Percentiles rank a stretch among this genome's conserved stretches.
phyloP scores from a whole-genome alignment of 2,113 vertebrate species.

The Bujurquina vittata region DNA sequence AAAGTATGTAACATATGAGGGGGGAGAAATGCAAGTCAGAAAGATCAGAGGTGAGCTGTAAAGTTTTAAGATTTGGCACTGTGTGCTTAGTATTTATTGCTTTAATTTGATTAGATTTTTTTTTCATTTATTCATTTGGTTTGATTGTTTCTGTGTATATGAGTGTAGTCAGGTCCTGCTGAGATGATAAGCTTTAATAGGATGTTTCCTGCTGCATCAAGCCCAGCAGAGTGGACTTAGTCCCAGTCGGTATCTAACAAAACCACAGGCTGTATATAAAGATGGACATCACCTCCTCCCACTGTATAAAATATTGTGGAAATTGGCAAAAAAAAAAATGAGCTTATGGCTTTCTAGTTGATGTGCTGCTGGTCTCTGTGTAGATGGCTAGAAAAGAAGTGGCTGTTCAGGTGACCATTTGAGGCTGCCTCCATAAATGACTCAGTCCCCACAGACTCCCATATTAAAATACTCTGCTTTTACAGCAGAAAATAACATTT shows the following conservation, averaged over 20 bases:
- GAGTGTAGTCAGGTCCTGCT: constrained; percentile 66
- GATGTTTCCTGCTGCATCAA: constrained; percentile 23
- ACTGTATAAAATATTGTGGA: not conserved
- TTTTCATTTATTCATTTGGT: constrained; percentile 48
- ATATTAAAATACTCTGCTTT: not conserved
- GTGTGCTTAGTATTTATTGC: constrained; percentile 78
- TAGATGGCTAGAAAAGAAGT: not conserved
- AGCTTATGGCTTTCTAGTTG: not conserved
- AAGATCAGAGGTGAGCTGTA: constrained; percentile 18
- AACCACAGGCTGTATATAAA: not conserved
- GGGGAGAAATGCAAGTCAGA: not conserved
- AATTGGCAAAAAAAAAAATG: not conserved
- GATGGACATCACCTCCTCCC: not conserved
- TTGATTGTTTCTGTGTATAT: constrained; percentile 27
- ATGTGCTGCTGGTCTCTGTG: not conserved
- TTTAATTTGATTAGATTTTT: constrained; percentile 42
- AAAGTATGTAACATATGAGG: not conserved
- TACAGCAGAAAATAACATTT: not conserved
- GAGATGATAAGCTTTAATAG: constrained; percentile 69
- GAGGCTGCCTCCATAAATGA: no score
- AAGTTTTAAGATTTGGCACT: constrained; percentile 67
- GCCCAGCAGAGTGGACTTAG: not conserved
- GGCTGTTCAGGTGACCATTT: no score
- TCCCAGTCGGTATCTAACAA: constrained; percentile 3
- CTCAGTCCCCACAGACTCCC: no score